Conservation (phyloP, 2,888 invertebrate species). For the Resseliella maxima region DNA sequence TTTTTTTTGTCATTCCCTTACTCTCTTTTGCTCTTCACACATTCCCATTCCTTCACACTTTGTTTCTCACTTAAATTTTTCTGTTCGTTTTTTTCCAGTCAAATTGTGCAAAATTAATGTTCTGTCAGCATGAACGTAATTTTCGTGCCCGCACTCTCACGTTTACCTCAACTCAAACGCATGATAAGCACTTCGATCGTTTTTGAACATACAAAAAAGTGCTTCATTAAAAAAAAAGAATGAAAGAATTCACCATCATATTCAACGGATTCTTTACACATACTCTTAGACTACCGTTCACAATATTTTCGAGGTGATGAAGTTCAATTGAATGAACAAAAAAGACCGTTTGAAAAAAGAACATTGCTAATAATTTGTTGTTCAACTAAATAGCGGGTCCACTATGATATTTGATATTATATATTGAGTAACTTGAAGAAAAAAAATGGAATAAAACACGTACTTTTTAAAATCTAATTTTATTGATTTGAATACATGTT, state of each 20-base stretch:
- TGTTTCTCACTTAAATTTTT: background rate
- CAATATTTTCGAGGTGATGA: background rate
- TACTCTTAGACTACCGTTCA: background rate
- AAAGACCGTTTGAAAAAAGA: background rate
- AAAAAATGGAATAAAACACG: background rate
- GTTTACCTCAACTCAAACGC: slow-evolving; percentile 28
- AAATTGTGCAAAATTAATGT: slow-evolving; percentile 1
- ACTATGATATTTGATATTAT: background rate
- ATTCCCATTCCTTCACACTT: too few relatives aligned
- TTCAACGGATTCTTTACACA: background rate
- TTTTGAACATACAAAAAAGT: background rate
- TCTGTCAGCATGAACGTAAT: slow-evolving; percentile 51
- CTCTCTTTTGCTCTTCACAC: too few relatives aligned
- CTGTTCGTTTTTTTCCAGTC: background rate
- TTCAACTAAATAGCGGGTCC: background rate
- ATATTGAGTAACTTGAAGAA: background rate
- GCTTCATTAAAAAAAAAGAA: background rate
- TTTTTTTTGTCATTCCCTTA: too few relatives aligned
- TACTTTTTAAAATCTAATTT: background rate
- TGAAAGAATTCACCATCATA: slow-evolving; percentile 23
- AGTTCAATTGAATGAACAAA: background rate
- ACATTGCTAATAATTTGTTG: background rate
- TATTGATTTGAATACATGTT: background rate
- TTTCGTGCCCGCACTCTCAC: slow-evolving; percentile 22
- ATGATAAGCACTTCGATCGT: slow-evolving; percentile 31